Evolutionary conservation across 2,888 invertebrate species (phyloP).

Genomic region (Plemyria rubiginata): DNA sequence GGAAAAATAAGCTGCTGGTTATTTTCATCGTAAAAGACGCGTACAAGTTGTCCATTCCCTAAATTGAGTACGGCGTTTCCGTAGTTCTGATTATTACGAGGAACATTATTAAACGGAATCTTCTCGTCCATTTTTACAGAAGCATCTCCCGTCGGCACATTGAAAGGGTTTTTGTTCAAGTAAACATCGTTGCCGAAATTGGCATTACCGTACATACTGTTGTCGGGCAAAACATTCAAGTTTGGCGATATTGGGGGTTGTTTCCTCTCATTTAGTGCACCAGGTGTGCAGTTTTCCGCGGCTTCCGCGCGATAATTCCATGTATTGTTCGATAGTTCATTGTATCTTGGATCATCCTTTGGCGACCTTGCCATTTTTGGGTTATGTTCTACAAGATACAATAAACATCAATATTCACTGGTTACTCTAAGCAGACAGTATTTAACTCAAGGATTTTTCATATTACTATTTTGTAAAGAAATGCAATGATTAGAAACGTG

Average conservation of each 20-base stretch:
- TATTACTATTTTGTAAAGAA: slow-evolving; percentile 58
- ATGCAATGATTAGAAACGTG: slow-evolving; percentile 65
- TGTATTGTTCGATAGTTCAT: slow-evolving; percentile 74
- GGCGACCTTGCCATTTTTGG: slow-evolving; percentile 83
- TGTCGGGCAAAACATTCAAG: slow-evolving; percentile 62
- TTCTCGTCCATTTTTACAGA: slow-evolving; percentile 67
- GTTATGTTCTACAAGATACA: slow-evolving; percentile 60
- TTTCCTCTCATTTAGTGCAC: slow-evolving; percentile 65
- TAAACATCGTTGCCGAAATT: slow-evolving; percentile 73
- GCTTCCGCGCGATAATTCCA: slow-evolving; percentile 78
- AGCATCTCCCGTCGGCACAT: slow-evolving; percentile 63
- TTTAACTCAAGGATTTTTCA: slow-evolving; percentile 70
- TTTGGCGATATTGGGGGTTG: slow-evolving; percentile 61
- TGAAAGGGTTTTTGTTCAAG: slow-evolving; percentile 70
- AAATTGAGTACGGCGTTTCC: slow-evolving; percentile 78
- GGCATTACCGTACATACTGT: slow-evolving; percentile 65
- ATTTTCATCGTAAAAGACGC: slow-evolving; percentile 78
- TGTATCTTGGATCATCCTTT: slow-evolving; percentile 78
- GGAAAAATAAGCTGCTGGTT: slow-evolving; percentile 78
- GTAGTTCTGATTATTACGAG: slow-evolving; percentile 68
- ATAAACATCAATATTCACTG: slow-evolving; percentile 51
- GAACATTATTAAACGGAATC: slow-evolving; percentile 60
- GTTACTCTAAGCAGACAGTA: slow-evolving; percentile 44
- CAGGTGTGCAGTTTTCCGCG: slow-evolving; percentile 69
- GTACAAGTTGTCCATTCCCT: slow-evolving; percentile 76